These are phyloP conservation scores for Plectrocnemia conspersa DNA, from an alignment of 1,140 invertebrate genomes.

Conservation along the genomic window DNA sequence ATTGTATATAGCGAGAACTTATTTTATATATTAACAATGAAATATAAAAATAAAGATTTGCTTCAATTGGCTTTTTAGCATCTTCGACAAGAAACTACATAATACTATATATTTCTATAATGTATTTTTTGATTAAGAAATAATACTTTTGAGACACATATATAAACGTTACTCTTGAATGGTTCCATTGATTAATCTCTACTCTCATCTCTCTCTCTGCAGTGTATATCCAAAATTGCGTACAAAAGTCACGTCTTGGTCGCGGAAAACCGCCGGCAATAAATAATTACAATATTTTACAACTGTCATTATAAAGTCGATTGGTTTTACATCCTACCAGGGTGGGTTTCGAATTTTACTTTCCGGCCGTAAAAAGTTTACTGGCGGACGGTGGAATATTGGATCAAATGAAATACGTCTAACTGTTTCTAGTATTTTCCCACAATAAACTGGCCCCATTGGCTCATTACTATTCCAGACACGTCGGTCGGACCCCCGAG, in stretches of 20 bases:
- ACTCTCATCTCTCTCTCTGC: too few species aligned
- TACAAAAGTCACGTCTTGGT: conserved; percentile 13
- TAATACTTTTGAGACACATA: too few species aligned
- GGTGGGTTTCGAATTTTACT: conserved; percentile 14
- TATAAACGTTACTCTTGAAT: too few species aligned
- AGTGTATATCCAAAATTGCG: not conserved
- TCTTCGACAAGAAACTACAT: too few species aligned
- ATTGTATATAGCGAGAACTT: too few species aligned
- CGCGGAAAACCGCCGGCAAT: not conserved
- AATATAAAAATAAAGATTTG: too few species aligned
- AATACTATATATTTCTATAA: too few species aligned
- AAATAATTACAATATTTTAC: conserved; percentile 21
- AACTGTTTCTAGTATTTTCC: conserved; percentile 29
- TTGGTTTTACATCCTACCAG: not conserved
- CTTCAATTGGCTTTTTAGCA: too few species aligned
- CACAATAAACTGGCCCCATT: conserved; percentile 26
- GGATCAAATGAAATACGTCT: conserved; percentile 33
- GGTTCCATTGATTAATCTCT: too few species aligned
- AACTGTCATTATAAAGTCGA: conserved; percentile 7
- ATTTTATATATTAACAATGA: too few species aligned
- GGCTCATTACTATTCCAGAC: conserved; percentile 28
- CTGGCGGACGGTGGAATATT: conserved; percentile 17
- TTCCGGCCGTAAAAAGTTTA: conserved; percentile 20
- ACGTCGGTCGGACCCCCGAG: conserved; percentile 1
- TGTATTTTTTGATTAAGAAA: too few species aligned